Evolutionary conservation across 2,113 vertebrate genomes (phyloP), one percentile per base, ranked within the genome.

Genomic region (Cavia aperea): DNA sequence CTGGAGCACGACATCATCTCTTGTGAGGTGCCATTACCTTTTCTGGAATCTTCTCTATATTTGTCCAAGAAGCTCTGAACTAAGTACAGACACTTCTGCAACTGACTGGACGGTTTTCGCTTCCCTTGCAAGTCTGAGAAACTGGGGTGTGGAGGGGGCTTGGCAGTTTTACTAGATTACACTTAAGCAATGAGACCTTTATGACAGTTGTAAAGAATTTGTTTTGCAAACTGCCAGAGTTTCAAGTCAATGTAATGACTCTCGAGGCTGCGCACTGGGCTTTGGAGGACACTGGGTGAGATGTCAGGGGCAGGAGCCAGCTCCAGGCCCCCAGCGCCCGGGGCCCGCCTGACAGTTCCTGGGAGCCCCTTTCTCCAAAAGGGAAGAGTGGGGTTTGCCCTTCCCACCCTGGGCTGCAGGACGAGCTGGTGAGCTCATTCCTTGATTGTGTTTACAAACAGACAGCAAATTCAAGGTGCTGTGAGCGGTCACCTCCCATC

Each of bases 181-280:
- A 31, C 56, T 93, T 95, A 49, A 75, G 87, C 85, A 86, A 43
- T 5, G n/a, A 92, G 94, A 92, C 92, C 96, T 96, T 96, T 95
- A 46, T 46, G 62, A 95, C 81, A 75, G 60, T 62, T 36, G 6
- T 70, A 21, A 92, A 88, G 91, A 96, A 94, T 85, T 9, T 82
- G 60, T 86, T 75, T 88, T 26, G 93, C 62, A 63, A 96, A 86
- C 36, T 13, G 0, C 11, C 33, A 39, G 93, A 36, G 3, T 62
- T 46, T 51, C 43, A 11, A 78, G 81, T 73, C 65, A 31, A 12
- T 8, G 39, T 81, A 68, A 68, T 21, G 72, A 63, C 56, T 23
- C 4, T 10, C 1, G 12, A 46, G 65, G 29, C 65, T 16, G 68
- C 56, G 19, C 1, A 12, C 85, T 66, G 56, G 36, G 33, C 21